Evolutionary conservation across 1,140 invertebrate species (phyloP), one percentile per base, ranked within the genome.

Genomic region (Bombus ignitus): DNA sequence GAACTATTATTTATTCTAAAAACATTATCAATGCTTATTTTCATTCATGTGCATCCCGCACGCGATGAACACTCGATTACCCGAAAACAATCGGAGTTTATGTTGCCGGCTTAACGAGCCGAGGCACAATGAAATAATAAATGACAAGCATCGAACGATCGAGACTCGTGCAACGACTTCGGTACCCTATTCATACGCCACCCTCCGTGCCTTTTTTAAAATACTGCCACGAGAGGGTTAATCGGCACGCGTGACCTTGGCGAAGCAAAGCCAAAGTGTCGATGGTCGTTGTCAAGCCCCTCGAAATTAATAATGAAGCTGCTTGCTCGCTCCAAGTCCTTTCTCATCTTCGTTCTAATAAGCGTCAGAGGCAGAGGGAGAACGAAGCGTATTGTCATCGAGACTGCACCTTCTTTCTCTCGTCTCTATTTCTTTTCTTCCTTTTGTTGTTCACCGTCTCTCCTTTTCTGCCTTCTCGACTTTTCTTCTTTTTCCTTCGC

Each of bases 261-360:
- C 70, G 35, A 32, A 85, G 70, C 59, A 66, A 71, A 79, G 62
- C 66, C 44, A 47, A 72, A 88, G 74, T 88, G 81, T 89, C 81
- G 73, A 83, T 87, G 80, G 87, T 85, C 70, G 86, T 92, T 83
- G 78, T 72, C 71, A 76, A 73, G 79, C 72, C 85, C 87, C 86
- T 87, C 76, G 86, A 92, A 93, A 93, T 91, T 90, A 93, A 89
- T 92, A 92, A 93, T 87, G 92, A 90, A 92, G 87, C 81, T 78
- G 82, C 70, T 81, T 83, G 81, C 85, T 82, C 81, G 88, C 87
- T 84, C 88, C 47, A 86, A 89, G 87, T 89, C 89, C 86, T 76
- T 85, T 90, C 84, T 89, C 85, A 76, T 90, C 88, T 65, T 86
- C 78, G 75, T 84, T 90, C 89, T 92, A 89, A 87, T 87, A 90